Conservation (phyloP, 2,797 vertebrate species). For the Carcharodon carcharias region DNA sequence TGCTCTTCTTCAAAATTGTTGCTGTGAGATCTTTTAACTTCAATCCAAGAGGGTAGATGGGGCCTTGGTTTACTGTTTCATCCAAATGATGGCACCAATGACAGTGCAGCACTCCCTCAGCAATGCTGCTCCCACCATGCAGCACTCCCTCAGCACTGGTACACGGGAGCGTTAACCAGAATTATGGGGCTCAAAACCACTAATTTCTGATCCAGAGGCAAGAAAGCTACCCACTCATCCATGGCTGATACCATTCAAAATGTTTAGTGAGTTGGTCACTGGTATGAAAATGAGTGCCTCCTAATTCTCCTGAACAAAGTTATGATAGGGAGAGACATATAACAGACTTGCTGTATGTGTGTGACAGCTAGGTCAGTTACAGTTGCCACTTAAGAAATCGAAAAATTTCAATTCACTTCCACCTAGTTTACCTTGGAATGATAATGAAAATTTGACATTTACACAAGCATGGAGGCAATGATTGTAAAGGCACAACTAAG, state of each 20-base stretch:
- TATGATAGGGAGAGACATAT: not conserved
- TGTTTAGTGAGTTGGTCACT: not conserved
- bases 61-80: not conserved
- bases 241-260: not conserved
- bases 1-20: not conserved
- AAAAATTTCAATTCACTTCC: not conserved
- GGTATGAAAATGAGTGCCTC: not conserved
- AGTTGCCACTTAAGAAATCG: not conserved
- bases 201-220: no score
- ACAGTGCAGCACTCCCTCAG: not conserved
- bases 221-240: not conserved
- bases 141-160: not conserved
- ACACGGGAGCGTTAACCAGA: no score
- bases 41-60: not conserved
- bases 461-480: not conserved
- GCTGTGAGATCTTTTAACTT: not conserved
- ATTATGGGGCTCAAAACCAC: not conserved
- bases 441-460: not conserved
- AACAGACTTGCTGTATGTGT: not conserved
- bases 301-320: no score
- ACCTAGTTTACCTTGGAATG: not conserved
- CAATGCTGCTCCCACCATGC: not conserved
- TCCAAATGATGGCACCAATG: not conserved
- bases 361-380: not conserved
- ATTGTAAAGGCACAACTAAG: not conserved